phyloP scores from a whole-genome alignment of 1,140 invertebrate species.

The Atta cephalotes region DNA sequence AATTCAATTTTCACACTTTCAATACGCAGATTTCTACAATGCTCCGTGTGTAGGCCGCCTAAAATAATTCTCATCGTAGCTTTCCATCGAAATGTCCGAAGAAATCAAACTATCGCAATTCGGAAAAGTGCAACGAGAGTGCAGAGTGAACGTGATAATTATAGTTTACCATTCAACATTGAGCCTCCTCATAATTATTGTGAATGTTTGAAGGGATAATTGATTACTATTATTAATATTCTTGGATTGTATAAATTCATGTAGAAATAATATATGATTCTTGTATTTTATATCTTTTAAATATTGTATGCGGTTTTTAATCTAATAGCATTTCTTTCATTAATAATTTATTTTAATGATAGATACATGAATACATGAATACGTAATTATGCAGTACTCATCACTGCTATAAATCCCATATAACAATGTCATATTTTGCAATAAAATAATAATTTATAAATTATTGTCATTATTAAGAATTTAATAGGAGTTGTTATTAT shows the following conservation, averaged over 20 bases:
- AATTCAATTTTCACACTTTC: conserved; percentile 46
- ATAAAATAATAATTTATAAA: conserved; percentile 4
- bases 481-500: neutral
- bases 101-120: neutral
- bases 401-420: neutral
- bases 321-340: neutral
- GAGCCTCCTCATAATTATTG: neutral
- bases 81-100: neutral
- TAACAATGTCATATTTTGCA: neutral
- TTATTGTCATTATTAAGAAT: neutral
- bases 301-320: conserved; percentile 9
- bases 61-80: neutral
- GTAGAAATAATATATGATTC: neutral
- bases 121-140: neutral
- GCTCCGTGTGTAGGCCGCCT: neutral
- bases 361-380: neutral
- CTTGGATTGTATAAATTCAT: neutral
- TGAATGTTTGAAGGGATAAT: conserved; percentile 1
- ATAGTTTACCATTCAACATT: neutral
- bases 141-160: neutral
- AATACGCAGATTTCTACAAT: conserved; percentile 43
- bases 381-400: neutral
- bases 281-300: conserved; percentile 5
- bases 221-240: conserved; percentile 34
- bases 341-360: conserved; percentile 31